Base-by-base conservation (phyloP, 2,888 invertebrate species). In the Ochropacha duplaris region DNA sequence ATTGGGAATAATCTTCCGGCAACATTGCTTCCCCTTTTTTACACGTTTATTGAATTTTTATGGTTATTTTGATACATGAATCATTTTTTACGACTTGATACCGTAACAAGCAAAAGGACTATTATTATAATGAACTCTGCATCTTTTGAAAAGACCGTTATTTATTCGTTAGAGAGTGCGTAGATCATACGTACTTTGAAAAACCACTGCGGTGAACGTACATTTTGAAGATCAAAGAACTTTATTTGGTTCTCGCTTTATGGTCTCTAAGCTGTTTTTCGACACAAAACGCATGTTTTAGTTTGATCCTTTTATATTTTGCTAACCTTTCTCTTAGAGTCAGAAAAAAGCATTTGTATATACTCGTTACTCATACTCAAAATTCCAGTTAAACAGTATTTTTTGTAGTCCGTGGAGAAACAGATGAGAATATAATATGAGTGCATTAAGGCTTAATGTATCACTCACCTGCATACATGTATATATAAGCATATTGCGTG, bases 11-110 rank as follows among this genome's bases (percentile, higher is more conserved):
- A 69, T 68, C 74, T 69, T 65, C 66, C 65, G 65, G 66, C 68
- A 65, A 62, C 60, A 69, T 59, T 69, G 66, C 71, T 73, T 74
- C 78, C 74, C 78, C 74, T 79, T 78, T n/a, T 73, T 76, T 71
- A 74, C 70, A 74, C 69, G 71, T 74, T 81, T 78, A 84, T 82
- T 78, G 79, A 79, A 76, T 81, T 81, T 81, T 82, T 82, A 85
- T 83, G 83, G 77, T 79, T 84, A 84, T 82, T 76, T 74, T 76
- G 68, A 60, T 61, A 63, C 74, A 79, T 80, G 63, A 75, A 81
- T 83, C 81, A 80, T 66, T 72, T 81, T 83, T 84, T 83, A 84
- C 66, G 78, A 76, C 76, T 74, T 64, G 12, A 12, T 31, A 31
- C 31, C 31, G 31, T 78, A 75, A 77, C 74, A 74, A 76, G 74